phyloP scores from a whole-genome alignment of 2,797 vertebrate species.

The Falco columbarius region DNA sequence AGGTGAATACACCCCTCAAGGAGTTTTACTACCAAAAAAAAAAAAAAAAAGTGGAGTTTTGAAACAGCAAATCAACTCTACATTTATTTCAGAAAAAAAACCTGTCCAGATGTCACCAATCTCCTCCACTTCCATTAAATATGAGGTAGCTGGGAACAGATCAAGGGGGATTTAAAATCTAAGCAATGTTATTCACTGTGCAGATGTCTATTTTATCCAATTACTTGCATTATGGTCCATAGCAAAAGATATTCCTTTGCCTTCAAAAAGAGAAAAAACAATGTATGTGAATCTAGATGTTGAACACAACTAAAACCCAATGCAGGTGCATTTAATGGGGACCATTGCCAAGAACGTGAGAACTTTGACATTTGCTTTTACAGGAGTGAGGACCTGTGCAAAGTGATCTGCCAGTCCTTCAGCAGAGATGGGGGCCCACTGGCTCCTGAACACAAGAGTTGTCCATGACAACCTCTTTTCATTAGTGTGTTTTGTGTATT shows the following conservation, averaged over 20 bases:
- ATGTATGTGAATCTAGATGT: not conserved
- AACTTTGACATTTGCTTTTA: not conserved
- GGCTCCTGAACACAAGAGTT: not conserved
- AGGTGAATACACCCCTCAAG: not conserved
- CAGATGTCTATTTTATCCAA: not conserved
- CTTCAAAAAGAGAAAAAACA: not conserved
- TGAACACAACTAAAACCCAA: not conserved
- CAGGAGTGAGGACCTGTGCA: not conserved
- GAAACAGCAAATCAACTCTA: not conserved
- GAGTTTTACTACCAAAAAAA: not conserved
- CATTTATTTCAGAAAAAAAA: not conserved
- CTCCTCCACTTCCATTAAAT: not conserved
- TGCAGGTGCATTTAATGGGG: not conserved
- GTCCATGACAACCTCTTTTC: not conserved
- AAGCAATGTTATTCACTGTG: not conserved
- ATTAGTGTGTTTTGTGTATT: not conserved
- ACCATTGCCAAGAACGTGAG: not conserved
- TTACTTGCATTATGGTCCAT: not conserved
- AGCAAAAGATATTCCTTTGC: not conserved
- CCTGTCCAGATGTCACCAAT: not conserved
- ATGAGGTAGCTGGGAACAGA: not conserved
- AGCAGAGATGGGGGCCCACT: not conserved
- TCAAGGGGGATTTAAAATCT: not conserved
- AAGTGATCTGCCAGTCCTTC: not conserved
- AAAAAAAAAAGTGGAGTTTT: not conserved